Evolutionary conservation across 2,888 invertebrate species (phyloP).

Genomic region (Cistogaster globosa): DNA sequence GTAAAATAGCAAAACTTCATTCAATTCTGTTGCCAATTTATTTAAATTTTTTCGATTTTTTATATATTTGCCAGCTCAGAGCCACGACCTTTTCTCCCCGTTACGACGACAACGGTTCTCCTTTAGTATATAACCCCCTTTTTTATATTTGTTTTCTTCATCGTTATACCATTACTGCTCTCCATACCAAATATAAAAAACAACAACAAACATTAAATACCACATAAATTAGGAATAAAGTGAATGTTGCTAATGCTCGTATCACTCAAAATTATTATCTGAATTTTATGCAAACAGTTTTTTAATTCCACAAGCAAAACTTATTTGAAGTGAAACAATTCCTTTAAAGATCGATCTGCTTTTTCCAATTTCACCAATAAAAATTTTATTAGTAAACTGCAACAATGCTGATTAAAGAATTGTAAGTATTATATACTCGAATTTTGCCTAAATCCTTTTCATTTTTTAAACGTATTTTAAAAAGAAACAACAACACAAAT

Average conservation of each 20-base stretch:
- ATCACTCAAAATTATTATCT: slow-evolving; percentile 52
- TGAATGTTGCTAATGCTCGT: slow-evolving; percentile 52
- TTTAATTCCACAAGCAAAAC: slow-evolving; percentile 29
- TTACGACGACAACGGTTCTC: slow-evolving; percentile 63
- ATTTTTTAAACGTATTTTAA: background rate
- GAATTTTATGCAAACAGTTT: slow-evolving; percentile 46
- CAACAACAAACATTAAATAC: slow-evolving; percentile 39
- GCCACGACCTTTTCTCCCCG: slow-evolving; percentile 65
- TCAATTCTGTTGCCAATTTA: background rate
- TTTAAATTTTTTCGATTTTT: slow-evolving; percentile 30
- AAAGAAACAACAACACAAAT: background rate
- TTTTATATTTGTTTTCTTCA: slow-evolving; percentile 67
- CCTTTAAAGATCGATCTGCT: too few relatives aligned
- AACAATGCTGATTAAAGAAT: slow-evolving; percentile 80
- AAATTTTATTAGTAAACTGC: slow-evolving; percentile 15
- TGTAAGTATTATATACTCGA: slow-evolving; percentile 75
- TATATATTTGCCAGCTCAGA: slow-evolving; percentile 69
- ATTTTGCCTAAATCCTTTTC: background rate
- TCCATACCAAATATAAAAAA: slow-evolving; percentile 39
- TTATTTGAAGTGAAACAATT: slow-evolving; percentile 3
- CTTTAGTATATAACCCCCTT: slow-evolving; percentile 61
- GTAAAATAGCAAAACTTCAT: slow-evolving; percentile 9
- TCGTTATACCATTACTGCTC: slow-evolving; percentile 48
- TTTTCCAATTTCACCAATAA: slow-evolving; percentile 18
- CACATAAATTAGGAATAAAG: slow-evolving; percentile 52